Evolutionary conservation across 2,797 vertebrate species (phyloP), one percentile per base, ranked within the genome.

Genomic region (Microchirus variegatus): DNA sequence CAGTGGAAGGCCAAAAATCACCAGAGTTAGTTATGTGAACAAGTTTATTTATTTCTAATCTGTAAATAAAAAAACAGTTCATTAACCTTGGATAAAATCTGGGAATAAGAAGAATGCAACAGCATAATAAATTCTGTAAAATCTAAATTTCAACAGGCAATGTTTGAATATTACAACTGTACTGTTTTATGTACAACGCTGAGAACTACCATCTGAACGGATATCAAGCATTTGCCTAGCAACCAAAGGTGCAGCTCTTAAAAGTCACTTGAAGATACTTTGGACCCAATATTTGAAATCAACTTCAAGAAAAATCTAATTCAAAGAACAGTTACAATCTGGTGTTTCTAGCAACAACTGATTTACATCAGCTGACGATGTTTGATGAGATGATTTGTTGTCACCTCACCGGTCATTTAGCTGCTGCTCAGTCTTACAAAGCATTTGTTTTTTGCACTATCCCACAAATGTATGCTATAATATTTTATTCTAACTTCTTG

Each of bases 11-110:
- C 42, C 19, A n/a, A 17, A 56, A 63, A 22, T 22, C 35, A 60
- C 26, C n/a, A 53, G 31, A 16, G 31, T 55, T 36, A 53, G 40
- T 72, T 62, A 76, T 66, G 81, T 73, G 57, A 82, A 83, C 51
- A 81, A 59, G 44, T 84, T 89, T 89, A 85, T 83, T 88, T 83
- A 73, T 83, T 78, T 77, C 74, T 76, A 66, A 83, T 84, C 44
- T 78, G 70, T 80, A 83, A 17, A 80, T 83, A 78, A 86, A 80
- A 87, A 58, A 89, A 78, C 13, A 1, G 55, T 73, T 76, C 12
- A 57, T 54, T 55, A 52, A 10, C 0, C 50, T 40, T 70, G 55
- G 54, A 84, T 88, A 90, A 89, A 87, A 88, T 82, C 64, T 79
- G 53, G 56, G 63, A 40, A 40, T 84, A 78, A 79, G 67, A 85